Conservation (phyloP, 2,797 vertebrate species). For the Bradypus variegatus region DNA sequence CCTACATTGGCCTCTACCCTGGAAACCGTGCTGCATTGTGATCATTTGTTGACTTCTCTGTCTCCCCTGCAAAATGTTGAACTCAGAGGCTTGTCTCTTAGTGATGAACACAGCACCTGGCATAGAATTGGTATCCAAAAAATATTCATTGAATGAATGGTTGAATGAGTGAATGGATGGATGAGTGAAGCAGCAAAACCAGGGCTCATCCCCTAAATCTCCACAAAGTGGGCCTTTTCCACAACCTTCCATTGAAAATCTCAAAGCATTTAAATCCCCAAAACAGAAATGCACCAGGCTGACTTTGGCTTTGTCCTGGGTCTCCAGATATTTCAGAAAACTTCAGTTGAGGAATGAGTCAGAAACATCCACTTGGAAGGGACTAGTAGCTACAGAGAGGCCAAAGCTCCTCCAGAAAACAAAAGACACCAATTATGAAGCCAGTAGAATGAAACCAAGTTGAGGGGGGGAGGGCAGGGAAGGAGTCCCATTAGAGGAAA, state of each 20-base stretch:
- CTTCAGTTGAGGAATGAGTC: not conserved
- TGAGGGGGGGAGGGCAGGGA: not conserved
- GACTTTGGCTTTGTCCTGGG: not conserved
- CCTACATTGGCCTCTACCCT: not conserved
- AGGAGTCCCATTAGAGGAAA: not conserved
- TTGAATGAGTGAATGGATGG: not conserved
- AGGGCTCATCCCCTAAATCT: not conserved
- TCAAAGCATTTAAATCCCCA: not conserved
- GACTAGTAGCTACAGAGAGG: not conserved
- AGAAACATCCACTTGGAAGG: not conserved
- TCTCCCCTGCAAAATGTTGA: not conserved
- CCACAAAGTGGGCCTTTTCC: not conserved
- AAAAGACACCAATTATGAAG: constrained; percentile 51
- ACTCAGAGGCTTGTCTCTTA: not conserved
- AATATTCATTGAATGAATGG: not conserved
- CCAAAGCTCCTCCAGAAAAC: constrained; percentile 25
- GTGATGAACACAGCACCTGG: not conserved
- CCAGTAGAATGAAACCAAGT: constrained; percentile 48
- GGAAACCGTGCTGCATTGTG: accelerated
- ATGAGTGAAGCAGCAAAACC: not conserved
- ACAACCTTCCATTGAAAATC: not conserved
- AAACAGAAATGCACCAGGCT: not conserved
- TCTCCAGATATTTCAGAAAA: not conserved
- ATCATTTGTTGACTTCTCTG: not conserved
- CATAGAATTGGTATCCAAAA: not conserved